Percentiles rank a stretch among this genome's conserved stretches.
phyloP scores from a whole-genome alignment of 2,888 invertebrate species.

The Gryllus longicercus region DNA sequence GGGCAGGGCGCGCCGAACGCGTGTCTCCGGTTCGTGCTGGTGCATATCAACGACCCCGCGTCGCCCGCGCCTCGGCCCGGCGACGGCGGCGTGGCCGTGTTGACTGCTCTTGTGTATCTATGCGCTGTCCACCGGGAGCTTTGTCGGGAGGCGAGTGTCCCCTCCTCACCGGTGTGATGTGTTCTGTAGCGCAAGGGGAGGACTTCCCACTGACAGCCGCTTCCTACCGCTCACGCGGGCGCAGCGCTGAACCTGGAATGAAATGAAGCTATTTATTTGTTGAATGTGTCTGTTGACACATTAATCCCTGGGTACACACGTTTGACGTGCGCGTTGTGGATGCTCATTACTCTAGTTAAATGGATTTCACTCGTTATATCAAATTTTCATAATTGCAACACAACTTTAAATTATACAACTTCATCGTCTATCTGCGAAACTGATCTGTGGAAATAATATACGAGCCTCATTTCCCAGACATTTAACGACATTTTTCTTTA shows the following conservation, averaged over 20 bases:
- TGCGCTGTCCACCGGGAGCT: too few relatives aligned
- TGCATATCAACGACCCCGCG: background rate
- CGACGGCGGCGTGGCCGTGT: background rate
- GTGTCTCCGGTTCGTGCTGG: background rate
- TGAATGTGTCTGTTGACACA: background rate
- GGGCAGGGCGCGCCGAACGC: background rate
- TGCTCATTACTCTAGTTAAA: background rate
- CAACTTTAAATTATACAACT: background rate
- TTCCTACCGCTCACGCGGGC: background rate
- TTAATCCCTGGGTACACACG: background rate
- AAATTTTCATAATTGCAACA: constrained; percentile 17
- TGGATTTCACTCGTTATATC: background rate
- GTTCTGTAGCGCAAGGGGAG: background rate
- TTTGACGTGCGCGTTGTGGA: background rate
- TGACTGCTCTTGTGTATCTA: too few relatives aligned
- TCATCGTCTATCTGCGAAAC: background rate
- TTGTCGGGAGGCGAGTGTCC: too few relatives aligned
- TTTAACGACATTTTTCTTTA: too few relatives aligned
- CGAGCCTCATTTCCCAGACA: too few relatives aligned
- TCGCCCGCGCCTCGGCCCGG: background rate
- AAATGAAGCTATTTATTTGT: constrained; percentile 8
- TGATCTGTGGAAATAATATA: too few relatives aligned
- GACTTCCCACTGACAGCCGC: background rate
- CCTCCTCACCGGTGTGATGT: background rate
- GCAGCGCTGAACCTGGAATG: background rate